Evolutionary conservation across 1,140 invertebrate species (phyloP).

Genomic region (Sycophaga agraensis): DNA sequence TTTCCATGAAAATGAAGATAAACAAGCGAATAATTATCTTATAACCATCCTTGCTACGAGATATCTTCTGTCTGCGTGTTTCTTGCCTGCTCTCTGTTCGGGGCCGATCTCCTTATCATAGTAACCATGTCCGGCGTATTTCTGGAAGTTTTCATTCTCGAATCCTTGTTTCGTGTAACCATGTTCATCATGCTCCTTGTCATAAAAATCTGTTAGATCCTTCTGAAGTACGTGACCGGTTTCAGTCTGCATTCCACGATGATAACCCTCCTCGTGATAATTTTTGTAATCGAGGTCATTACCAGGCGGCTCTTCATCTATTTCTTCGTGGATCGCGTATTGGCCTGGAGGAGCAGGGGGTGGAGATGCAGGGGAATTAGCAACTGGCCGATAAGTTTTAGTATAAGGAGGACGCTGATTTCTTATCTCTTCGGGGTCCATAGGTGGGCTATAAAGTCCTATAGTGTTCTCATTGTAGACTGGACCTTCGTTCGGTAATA

Average conservation of each 20-base stretch:
- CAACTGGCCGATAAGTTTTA: background rate
- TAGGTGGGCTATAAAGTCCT: background rate
- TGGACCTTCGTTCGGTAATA: background rate
- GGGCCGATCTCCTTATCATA: constrained; percentile 38
- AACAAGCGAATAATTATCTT: constrained; percentile 2
- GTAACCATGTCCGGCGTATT: constrained; percentile 35
- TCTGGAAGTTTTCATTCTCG: constrained; percentile 46
- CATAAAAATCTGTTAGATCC: constrained; percentile 44
- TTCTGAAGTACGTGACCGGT: constrained; percentile 40
- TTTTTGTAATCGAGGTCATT: constrained; percentile 32
- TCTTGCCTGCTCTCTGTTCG: constrained; percentile 28
- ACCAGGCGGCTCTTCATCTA: constrained; percentile 38
- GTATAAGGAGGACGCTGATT: background rate
- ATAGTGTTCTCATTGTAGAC: background rate
- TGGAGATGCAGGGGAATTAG: no score
- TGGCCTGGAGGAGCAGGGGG: constrained; percentile 16
- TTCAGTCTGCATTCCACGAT: constrained; percentile 34
- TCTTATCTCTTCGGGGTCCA: background rate
- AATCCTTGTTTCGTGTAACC: constrained; percentile 53
- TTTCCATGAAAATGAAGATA: background rate
- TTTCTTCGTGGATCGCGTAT: constrained; percentile 41
- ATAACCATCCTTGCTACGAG: constrained; percentile 31
- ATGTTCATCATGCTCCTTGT: constrained; percentile 41
- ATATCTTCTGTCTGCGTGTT: constrained; percentile 28
- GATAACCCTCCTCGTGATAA: constrained; percentile 41